These are phyloP conservation scores for Emys orbicularis DNA, from an alignment of 2,797 vertebrate genomes.

Conservation along the genomic window DNA sequence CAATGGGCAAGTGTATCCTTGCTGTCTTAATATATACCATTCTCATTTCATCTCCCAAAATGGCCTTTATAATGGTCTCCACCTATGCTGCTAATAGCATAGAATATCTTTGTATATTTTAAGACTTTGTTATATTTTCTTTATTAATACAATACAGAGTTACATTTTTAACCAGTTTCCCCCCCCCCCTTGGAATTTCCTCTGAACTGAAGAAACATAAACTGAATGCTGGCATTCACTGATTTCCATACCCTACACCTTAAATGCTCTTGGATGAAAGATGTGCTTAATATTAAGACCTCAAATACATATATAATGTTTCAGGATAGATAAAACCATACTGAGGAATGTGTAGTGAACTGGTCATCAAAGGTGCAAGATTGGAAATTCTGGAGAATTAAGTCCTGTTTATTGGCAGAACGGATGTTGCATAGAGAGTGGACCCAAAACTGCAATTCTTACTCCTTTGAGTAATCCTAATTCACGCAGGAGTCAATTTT, in stretches of 20 bases:
- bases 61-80: background rate
- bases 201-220: background rate
- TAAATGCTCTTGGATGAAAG: background rate
- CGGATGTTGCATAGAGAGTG: background rate
- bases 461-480: background rate
- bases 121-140: background rate
- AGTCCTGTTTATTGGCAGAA: background rate
- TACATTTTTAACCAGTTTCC: background rate
- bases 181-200: background rate
- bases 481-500: background rate
- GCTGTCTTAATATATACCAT: accelerated
- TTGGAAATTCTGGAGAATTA: constrained; percentile 8
- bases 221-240: background rate
- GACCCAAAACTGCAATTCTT: background rate
- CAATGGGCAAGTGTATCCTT: background rate
- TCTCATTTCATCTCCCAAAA: background rate
- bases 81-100: background rate
- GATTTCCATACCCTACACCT: background rate
- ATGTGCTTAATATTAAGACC: background rate
- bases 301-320: background rate
- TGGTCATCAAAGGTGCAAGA: constrained; percentile 7
- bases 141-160: background rate
- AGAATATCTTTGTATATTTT: background rate
- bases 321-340: constrained; percentile 41
- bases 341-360: constrained; percentile 19